These are phyloP conservation scores for Bedellia somnulentella DNA, from an alignment of 2,888 invertebrate species.

Conservation along the genomic window DNA sequence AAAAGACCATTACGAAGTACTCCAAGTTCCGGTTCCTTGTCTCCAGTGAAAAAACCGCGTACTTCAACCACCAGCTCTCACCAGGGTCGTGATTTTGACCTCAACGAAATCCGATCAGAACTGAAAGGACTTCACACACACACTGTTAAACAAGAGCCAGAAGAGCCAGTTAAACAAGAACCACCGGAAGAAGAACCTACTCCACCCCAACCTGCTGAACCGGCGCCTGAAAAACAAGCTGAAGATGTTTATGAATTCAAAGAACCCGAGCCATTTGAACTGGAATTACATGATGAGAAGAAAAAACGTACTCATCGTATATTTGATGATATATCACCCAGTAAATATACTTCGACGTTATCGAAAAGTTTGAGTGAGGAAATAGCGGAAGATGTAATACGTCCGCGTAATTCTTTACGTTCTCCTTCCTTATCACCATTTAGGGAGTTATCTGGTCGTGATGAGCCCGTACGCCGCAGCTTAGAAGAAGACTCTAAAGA, in stretches of 20 bases:
- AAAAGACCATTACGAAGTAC: constrained; percentile 36
- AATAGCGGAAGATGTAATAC: constrained; percentile 45
- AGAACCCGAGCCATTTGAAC: constrained; percentile 86
- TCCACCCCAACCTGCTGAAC: constrained; percentile 19
- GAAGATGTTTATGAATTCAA: constrained; percentile 86
- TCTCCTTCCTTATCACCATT: constrained; percentile 49
- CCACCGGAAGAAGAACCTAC: constrained; percentile 15
- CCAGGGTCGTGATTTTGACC: constrained; percentile 72
- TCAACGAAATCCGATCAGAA: constrained; percentile 83
- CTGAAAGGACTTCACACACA: constrained; percentile 71
- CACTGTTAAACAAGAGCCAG: constrained; percentile 49
- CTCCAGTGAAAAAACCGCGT: constrained; percentile 38
- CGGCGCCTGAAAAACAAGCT: constrained; percentile 25
- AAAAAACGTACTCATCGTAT: constrained; percentile 52
- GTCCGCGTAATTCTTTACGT: constrained; percentile 27
- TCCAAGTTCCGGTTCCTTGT: constrained; percentile 29
- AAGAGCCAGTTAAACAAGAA: constrained; percentile 11
- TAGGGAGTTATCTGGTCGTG: constrained; percentile 50
- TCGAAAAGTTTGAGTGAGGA: constrained; percentile 59
- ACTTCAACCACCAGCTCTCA: constrained; percentile 19
- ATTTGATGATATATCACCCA: constrained; percentile 53
- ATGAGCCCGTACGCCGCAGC: constrained; percentile 61
- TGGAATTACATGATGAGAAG: constrained; percentile 68
- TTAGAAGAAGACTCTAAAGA: constrained; percentile 67
- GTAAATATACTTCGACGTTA: constrained; percentile 43